phyloP scores from a whole-genome alignment of 1,140 invertebrate genomes.

The Drosophila nikananu region DNA sequence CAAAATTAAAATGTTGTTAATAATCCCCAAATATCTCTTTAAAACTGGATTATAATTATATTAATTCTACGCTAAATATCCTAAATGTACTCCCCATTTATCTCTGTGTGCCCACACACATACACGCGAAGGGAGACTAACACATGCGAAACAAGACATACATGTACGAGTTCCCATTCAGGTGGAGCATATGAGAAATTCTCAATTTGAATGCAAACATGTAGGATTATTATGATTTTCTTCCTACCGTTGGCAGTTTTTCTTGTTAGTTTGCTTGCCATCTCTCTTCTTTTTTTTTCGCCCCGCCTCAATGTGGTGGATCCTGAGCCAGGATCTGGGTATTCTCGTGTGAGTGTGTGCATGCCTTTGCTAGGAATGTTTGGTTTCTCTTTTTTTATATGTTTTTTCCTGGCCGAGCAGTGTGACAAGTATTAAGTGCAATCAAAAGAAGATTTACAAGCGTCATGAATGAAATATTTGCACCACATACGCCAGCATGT shows the following conservation, averaged over 20 bases:
- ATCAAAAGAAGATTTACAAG: constrained; percentile 84
- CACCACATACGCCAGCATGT: constrained; percentile 68
- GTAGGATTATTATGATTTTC: constrained; percentile 82
- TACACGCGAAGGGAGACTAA: constrained; percentile 9
- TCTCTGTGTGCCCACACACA: constrained; percentile 9
- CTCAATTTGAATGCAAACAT: constrained; percentile 83
- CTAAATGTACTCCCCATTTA: neutral
- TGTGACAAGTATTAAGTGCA: constrained; percentile 83
- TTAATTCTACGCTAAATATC: neutral
- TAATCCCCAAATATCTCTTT: too few species aligned
- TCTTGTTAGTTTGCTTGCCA: constrained; percentile 49
- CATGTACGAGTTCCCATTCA: constrained; percentile 34
- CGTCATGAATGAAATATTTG: constrained; percentile 83
- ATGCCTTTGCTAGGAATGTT: constrained; percentile 48
- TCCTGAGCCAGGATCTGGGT: constrained; percentile 29
- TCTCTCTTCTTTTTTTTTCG: constrained; percentile 11
- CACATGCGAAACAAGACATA: constrained; percentile 7
- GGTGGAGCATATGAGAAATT: constrained; percentile 64
- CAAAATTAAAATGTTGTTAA: too few species aligned
- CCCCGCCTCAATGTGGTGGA: constrained; percentile 27
- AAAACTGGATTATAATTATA: too few species aligned
- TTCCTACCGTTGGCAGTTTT: constrained; percentile 70
- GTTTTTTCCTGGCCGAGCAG: constrained; percentile 34
- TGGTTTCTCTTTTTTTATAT: constrained; percentile 19
- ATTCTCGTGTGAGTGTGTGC: constrained; percentile 22